Conservation (phyloP, 2,113 vertebrate genomes). For the Colossoma macropomum region DNA sequence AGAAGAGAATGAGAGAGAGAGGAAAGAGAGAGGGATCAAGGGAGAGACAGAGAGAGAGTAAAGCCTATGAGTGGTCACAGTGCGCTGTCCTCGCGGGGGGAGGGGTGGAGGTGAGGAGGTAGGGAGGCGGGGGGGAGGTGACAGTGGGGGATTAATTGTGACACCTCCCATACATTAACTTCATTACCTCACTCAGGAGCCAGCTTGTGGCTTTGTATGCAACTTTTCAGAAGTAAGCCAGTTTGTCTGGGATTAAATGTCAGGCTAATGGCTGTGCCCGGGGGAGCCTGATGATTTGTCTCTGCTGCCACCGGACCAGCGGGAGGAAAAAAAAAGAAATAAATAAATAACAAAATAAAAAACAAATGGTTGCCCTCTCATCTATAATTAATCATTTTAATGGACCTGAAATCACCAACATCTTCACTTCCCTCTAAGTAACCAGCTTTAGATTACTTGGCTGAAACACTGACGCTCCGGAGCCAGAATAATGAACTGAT, state of each 20-base stretch:
- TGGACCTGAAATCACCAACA: constrained; percentile 53
- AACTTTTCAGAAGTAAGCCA: constrained; percentile 44
- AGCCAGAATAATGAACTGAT: constrained; percentile 61
- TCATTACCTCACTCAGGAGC: constrained; percentile 40
- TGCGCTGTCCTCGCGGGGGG: background rate
- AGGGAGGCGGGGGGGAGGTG: background rate
- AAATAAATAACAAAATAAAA: constrained; percentile 48
- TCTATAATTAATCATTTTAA: constrained; percentile 68
- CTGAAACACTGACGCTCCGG: constrained; percentile 40
- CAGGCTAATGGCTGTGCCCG: constrained; percentile 56
- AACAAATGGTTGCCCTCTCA: constrained; percentile 57
- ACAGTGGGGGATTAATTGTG: constrained; percentile 41
- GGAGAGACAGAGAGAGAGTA: background rate
- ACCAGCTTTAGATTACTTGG: constrained; percentile 51
- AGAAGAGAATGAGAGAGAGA: background rate
- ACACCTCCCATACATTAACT: constrained; percentile 50
- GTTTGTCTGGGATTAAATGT: constrained; percentile 61
- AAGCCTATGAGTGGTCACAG: background rate
- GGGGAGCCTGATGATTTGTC: constrained; percentile 54
- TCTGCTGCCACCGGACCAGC: constrained; percentile 49
- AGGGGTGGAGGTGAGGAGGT: background rate
- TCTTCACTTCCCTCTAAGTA: constrained; percentile 57
- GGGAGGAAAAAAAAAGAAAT: background rate
- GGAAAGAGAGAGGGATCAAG: background rate
- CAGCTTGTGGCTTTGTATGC: constrained; percentile 44